A percentile compares a stretch with the other conserved stretches of the same genome.
phyloP scores from a whole-genome alignment of 1,140 invertebrate genomes.

The Phenacoccus solenopsis region DNA sequence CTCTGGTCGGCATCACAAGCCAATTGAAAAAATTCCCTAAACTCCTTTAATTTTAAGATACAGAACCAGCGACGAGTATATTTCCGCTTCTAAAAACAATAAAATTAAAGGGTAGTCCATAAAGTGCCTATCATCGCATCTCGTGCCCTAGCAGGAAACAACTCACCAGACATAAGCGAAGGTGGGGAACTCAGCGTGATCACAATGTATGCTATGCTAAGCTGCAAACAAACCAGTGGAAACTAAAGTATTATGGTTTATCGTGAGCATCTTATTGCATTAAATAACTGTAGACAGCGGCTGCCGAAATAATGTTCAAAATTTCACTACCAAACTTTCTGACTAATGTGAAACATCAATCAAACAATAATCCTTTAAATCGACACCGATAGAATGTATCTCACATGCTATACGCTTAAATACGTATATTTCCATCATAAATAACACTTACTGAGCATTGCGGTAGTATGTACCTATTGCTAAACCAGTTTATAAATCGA shows the following conservation, averaged over 20 bases:
- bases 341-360: background rate
- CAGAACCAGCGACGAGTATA: conserved; percentile 46
- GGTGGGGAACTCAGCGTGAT: conserved; percentile 55
- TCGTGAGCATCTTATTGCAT: conserved; percentile 33
- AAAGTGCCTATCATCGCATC: conserved; percentile 53
- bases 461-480: background rate
- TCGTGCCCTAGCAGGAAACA: conserved; percentile 53
- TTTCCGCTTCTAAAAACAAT: conserved; percentile 56
- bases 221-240: conserved; percentile 46
- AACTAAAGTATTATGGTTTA: conserved; percentile 39
- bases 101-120: conserved; percentile 49
- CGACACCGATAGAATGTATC: background rate
- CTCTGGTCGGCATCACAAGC: conserved; percentile 61
- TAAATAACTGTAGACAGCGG: conserved; percentile 22
- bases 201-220: conserved; percentile 56
- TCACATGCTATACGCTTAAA: background rate
- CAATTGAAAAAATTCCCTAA: conserved; percentile 59
- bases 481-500: background rate
- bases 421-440: background rate
- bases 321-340: background rate
- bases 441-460: background rate
- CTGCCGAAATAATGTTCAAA: background rate
- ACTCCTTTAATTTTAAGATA: conserved; percentile 51
- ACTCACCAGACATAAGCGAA: conserved; percentile 59
- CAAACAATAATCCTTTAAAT: background rate